Conservation (phyloP, 1,140 invertebrate species). For the Pseudomyrmex cubaensis region DNA sequence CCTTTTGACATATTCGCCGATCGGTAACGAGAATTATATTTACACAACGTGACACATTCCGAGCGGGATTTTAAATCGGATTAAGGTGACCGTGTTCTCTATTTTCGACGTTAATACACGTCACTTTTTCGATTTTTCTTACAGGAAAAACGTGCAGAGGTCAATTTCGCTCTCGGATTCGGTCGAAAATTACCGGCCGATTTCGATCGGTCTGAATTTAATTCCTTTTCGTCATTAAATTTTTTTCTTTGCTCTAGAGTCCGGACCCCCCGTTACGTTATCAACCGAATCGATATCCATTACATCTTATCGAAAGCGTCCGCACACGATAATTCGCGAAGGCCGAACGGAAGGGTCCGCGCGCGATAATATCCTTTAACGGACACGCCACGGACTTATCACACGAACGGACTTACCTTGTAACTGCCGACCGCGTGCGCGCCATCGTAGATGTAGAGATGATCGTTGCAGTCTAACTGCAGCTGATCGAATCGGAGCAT, state of each 20-base stretch:
- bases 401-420: slow-evolving; percentile 88
- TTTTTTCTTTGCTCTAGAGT: background rate
- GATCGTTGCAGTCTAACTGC: slow-evolving; percentile 96
- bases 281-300: slow-evolving; percentile 27
- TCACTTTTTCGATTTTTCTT: background rate
- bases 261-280: background rate
- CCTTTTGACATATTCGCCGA: too few species aligned
- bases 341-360: background rate
- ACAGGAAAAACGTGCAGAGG: background rate
- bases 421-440: slow-evolving; percentile 94
- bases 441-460: slow-evolving; percentile 96
- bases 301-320: slow-evolving; percentile 32
- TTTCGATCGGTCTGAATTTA: background rate
- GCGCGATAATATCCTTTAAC: slow-evolving; percentile 8
- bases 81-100: background rate
- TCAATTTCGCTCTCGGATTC: background rate
- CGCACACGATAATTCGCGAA: slow-evolving; percentile 20
- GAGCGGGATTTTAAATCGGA: slow-evolving; percentile 3
- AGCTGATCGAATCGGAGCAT: slow-evolving; percentile 95
- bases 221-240: background rate
- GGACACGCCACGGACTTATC: background rate
- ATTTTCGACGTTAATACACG: background rate
- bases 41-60: too few species aligned
- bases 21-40: too few species aligned
- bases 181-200: background rate